Evolutionary conservation across 2,113 vertebrate species (phyloP).

Genomic region (Thunnus thynnus): DNA sequence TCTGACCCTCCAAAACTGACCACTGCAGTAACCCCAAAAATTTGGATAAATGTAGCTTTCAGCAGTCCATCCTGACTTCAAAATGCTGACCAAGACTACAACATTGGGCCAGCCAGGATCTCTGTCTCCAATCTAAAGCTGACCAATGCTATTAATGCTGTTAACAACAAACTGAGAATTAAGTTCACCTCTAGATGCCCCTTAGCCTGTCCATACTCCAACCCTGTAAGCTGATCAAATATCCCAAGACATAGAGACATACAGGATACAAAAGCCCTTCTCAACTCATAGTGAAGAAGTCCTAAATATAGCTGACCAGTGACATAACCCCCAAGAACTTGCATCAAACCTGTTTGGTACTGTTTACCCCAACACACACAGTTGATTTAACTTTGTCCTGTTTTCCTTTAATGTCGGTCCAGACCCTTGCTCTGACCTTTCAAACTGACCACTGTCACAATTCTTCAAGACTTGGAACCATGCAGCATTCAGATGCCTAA

Average conservation of each 20-base stretch:
- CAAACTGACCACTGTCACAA: neutral
- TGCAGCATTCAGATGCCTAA: neutral
- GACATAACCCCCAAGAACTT: too few relatives aligned
- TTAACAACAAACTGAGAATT: neutral
- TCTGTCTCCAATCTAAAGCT: neutral
- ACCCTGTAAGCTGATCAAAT: neutral
- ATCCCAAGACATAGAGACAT: neutral
- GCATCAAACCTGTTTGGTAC: too few relatives aligned
- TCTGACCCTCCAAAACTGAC: conserved; percentile 64
- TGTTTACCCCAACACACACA: too few relatives aligned
- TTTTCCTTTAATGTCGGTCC: neutral
- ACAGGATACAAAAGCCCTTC: too few relatives aligned
- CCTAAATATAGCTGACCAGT: too few relatives aligned
- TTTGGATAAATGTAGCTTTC: conserved; percentile 29
- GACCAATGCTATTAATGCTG: neutral
- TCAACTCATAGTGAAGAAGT: too few relatives aligned
- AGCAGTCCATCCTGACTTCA: neutral
- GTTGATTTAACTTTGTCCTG: too few relatives aligned
- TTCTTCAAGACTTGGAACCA: neutral
- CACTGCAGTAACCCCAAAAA: conserved; percentile 36
- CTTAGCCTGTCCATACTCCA: neutral
- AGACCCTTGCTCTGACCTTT: too few relatives aligned
- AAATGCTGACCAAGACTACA: conserved; percentile 33
- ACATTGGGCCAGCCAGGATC: neutral
- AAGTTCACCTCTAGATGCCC: neutral